Evolutionary conservation across 2,113 vertebrate species (phyloP).

Genomic region (Pelvicachromis taeniatus): DNA sequence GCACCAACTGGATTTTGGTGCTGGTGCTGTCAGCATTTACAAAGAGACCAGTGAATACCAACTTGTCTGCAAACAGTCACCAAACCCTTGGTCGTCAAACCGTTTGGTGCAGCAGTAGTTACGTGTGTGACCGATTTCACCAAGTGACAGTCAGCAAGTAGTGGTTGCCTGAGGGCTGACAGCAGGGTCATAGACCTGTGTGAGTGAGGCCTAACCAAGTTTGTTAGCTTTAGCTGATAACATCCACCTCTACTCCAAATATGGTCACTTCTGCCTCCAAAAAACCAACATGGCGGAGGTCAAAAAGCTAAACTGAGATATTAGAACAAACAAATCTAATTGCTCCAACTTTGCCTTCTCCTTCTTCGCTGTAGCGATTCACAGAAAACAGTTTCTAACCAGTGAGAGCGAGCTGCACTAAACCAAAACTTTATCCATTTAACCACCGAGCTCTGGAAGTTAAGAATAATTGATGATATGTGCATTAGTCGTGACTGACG

Average conservation of each 20-base stretch:
- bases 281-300: neutral
- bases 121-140: neutral
- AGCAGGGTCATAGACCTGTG: neutral
- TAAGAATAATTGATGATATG: neutral
- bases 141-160: neutral
- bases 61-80: neutral
- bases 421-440: neutral
- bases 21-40: fast-evolving
- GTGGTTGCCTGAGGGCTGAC: fast-evolving
- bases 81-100: neutral
- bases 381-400: neutral
- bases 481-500: fast-evolving
- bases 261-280: neutral
- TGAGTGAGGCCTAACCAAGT: neutral
- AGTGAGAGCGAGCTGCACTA: fast-evolving
- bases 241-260: neutral
- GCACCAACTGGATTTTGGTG: neutral
- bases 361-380: fast-evolving
- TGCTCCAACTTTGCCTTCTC: neutral
- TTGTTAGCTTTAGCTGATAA: neutral
- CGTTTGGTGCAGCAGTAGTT: neutral
- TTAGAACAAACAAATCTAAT: fast-evolving
- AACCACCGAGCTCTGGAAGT: neutral
- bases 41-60: neutral
- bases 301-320: neutral